Conservation (phyloP, 2,888 invertebrate species). For the Odontothrips loti region DNA sequence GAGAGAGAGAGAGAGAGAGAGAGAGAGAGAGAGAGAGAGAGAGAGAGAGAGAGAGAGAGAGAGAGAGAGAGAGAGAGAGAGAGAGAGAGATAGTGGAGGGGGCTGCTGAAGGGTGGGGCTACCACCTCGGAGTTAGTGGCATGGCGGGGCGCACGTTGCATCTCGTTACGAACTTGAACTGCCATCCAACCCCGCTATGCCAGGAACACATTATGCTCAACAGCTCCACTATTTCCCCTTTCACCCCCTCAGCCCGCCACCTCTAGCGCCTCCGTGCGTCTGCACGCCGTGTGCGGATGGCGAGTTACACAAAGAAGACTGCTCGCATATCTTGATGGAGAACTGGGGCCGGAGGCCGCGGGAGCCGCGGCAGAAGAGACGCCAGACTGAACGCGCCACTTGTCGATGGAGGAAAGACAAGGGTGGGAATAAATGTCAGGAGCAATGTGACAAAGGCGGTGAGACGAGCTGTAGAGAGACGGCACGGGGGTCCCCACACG, state of each 20-base stretch:
- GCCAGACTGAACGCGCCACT: too few relatives aligned
- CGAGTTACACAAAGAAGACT: too few relatives aligned
- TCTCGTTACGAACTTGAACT: conserved; percentile 25
- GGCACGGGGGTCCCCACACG: too few relatives aligned
- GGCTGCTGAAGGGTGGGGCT: background rate
- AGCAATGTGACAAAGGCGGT: too few relatives aligned
- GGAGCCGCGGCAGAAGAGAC: too few relatives aligned
- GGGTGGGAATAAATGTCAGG: too few relatives aligned
- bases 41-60: background rate
- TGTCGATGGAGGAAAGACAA: too few relatives aligned
- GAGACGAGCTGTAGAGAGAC: too few relatives aligned
- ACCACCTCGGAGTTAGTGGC: background rate
- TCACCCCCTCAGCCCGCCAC: background rate
- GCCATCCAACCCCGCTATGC: background rate
- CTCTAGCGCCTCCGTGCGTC: background rate
- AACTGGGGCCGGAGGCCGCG: too few relatives aligned
- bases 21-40: background rate
- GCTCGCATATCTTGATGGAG: too few relatives aligned
- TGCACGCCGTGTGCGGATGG: background rate
- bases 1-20: background rate
- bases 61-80: background rate
- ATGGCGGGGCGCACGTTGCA: background rate
- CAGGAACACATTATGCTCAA: background rate
- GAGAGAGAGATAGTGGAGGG: background rate
- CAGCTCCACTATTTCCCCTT: background rate